Percentiles rank a stretch among this genome's conserved stretches.
Conservation (phyloP, 2,797 vertebrate genomes). For the Vireo griseus region DNA sequence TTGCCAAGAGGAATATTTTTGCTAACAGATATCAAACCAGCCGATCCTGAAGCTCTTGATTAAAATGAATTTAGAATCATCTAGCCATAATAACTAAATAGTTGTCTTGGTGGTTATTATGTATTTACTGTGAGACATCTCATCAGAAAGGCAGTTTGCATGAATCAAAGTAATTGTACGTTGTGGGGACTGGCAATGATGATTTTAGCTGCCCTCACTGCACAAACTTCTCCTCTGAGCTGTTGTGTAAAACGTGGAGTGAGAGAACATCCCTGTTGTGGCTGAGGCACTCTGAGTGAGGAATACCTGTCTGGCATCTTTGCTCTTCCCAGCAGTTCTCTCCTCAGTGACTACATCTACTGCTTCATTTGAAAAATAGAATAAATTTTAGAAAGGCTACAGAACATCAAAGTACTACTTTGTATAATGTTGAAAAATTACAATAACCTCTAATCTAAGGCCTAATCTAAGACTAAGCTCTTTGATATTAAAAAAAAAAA, state of each 20-base stretch:
- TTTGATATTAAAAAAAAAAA: not conserved
- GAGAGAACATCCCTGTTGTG: not conserved
- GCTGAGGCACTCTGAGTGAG: not conserved
- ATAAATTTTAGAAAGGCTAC: not conserved
- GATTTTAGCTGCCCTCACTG: not conserved
- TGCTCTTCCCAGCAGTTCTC: not conserved
- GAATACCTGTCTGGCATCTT: not conserved
- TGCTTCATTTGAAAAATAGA: not conserved
- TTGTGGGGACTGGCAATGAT: not conserved
- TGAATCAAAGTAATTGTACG: not conserved
- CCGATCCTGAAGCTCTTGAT: not conserved
- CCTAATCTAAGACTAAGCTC: not conserved
- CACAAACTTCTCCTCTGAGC: not conserved
- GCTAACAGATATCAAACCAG: not conserved
- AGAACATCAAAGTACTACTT: not conserved
- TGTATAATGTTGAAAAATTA: not conserved
- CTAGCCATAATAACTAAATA: conserved; percentile 13
- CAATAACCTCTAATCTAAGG: not conserved
- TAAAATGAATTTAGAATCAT: not conserved
- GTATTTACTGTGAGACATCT: not conserved
- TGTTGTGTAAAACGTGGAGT: not conserved
- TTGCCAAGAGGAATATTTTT: not conserved
- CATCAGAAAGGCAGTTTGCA: not conserved
- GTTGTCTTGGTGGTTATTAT: not conserved
- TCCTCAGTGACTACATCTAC: not conserved